Percentiles rank a stretch among this genome's conserved stretches.
Evolutionary conservation across 2,113 vertebrate genomes (phyloP).

Genomic region (Polyodon spathula): DNA sequence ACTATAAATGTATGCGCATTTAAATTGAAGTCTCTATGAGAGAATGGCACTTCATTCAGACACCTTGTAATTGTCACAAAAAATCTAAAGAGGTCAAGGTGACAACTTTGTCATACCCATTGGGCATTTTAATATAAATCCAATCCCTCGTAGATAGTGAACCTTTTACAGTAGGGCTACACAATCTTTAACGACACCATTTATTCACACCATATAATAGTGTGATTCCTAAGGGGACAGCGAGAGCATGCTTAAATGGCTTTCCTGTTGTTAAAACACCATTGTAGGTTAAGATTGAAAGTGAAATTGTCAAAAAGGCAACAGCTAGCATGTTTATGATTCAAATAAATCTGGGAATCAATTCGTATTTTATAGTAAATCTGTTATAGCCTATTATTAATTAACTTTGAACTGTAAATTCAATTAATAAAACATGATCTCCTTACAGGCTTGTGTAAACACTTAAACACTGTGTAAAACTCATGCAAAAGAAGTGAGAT

Average conservation of each 20-base stretch:
- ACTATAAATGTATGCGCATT: conserved; percentile 27
- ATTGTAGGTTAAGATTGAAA: not conserved
- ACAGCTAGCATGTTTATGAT: not conserved
- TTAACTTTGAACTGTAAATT: not conserved
- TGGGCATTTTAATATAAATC: conserved; percentile 10
- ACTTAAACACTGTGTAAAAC: not conserved
- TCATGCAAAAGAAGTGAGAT: too few relatives aligned
- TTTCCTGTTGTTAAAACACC: not conserved
- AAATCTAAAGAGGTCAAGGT: conserved; percentile 22
- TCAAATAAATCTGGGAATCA: not conserved
- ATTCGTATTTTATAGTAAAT: not conserved
- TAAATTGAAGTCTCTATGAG: conserved; percentile 24
- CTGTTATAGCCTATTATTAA: not conserved
- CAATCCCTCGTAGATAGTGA: not conserved
- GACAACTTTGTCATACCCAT: conserved; percentile 20
- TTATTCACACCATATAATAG: not conserved
- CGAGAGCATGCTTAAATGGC: not conserved
- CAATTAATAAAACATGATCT: not conserved
- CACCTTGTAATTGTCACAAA: conserved; percentile 34
- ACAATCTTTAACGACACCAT: not conserved
- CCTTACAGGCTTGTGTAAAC: not conserved
- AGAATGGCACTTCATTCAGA: conserved; percentile 19
- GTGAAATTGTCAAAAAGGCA: not conserved
- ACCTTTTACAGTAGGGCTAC: not conserved
- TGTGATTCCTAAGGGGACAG: not conserved